Conservation (phyloP, 2,113 vertebrate genomes). For the Origma solitaria region DNA sequence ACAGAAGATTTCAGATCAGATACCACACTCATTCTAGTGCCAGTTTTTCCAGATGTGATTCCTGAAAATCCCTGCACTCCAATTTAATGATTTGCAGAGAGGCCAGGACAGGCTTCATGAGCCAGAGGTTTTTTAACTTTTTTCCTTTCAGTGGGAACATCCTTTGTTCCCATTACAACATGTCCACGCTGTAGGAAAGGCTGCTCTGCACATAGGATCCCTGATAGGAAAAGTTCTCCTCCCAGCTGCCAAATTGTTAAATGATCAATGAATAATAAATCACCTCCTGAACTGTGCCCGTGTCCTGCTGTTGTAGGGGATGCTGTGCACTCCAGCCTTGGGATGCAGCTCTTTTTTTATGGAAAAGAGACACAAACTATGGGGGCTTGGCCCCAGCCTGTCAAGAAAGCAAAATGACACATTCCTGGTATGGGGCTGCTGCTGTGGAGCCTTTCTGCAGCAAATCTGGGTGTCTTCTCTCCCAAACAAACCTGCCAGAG, state of each 20-base stretch:
- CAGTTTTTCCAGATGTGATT: neutral
- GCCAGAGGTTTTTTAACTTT: neutral
- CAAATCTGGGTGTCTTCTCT: neutral
- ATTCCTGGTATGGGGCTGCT: neutral
- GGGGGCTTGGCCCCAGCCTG: neutral
- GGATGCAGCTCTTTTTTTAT: neutral
- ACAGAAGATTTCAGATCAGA: neutral
- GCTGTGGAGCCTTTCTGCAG: neutral
- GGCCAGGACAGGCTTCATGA: neutral
- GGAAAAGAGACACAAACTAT: neutral
- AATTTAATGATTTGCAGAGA: neutral
- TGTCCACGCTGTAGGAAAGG: neutral
- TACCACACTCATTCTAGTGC: neutral
- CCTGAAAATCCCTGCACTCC: neutral
- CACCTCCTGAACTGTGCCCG: neutral
- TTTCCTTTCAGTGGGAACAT: neutral
- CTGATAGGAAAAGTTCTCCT: neutral
- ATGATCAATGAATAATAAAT: conserved; percentile 38
- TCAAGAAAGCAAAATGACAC: neutral
- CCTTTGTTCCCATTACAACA: neutral
- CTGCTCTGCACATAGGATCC: neutral
- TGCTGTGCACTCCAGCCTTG: neutral
- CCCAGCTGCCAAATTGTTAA: conserved; percentile 19
- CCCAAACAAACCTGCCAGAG: neutral
- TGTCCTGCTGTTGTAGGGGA: neutral